Conservation (phyloP, 2,888 invertebrate species). For the Timandra comae region DNA sequence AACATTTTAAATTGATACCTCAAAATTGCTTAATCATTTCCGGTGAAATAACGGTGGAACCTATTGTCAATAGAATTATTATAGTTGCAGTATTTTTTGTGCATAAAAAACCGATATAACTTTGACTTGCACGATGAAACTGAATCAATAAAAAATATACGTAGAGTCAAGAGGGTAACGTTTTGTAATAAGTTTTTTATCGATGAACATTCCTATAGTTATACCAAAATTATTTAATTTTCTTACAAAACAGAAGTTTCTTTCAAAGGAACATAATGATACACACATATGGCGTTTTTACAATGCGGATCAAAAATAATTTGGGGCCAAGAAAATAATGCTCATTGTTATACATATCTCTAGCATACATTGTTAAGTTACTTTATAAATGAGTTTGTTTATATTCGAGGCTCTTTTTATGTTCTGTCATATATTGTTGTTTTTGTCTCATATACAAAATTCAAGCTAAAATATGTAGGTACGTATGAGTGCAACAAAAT, state of each 20-base stretch:
- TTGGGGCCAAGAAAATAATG: constrained; percentile 15
- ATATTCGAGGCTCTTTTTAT: too few relatives aligned
- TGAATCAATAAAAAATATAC: constrained; percentile 44
- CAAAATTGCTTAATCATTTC: constrained; percentile 20
- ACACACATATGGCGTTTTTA: constrained; percentile 51
- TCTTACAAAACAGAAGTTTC: constrained; percentile 43
- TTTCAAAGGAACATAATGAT: constrained; percentile 47
- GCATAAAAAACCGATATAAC: constrained; percentile 29
- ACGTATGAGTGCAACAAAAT: constrained; percentile 17
- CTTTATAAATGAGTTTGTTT: too few relatives aligned
- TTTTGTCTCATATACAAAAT: not conserved
- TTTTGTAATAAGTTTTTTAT: not conserved
- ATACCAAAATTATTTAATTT: constrained; percentile 53
- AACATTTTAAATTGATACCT: not conserved
- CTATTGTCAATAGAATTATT: constrained; percentile 21
- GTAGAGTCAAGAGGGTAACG: constrained; percentile 16
- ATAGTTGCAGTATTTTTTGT: constrained; percentile 27
- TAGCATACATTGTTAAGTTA: not conserved
- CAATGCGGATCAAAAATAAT: constrained; percentile 37
- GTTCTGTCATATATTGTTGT: not conserved
- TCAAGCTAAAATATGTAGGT: too few relatives aligned
- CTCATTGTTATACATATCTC: not conserved
- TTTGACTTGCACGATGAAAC: constrained; percentile 25
- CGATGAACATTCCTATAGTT: constrained; percentile 22
- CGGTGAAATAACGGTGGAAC: constrained; percentile 15